phyloP scores from a whole-genome alignment of 2,113 vertebrate genomes.

The Paradoxurus hermaphroditus region DNA sequence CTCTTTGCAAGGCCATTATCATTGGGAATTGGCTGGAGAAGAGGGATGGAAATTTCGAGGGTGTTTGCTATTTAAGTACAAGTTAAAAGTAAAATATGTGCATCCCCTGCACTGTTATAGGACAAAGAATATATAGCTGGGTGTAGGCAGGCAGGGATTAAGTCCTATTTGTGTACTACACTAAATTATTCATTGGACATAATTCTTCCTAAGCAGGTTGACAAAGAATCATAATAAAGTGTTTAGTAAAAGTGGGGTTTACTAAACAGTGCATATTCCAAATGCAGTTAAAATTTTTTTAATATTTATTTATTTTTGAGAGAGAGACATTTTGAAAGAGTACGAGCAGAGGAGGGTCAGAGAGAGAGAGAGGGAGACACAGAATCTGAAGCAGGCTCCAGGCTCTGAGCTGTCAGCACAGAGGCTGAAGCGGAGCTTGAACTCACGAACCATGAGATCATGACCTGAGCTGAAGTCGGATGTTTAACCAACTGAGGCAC shows the following conservation, averaged over 20 bases:
- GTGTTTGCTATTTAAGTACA: conserved; percentile 2
- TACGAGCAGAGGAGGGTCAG: too few species aligned
- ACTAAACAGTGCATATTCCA: not conserved
- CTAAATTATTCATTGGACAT: conserved; percentile 27
- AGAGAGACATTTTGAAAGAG: too few species aligned
- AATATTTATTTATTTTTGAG: too few species aligned
- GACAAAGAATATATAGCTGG: not conserved
- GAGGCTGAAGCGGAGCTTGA: too few species aligned
- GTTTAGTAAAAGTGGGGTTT: not conserved
- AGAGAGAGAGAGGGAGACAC: too few species aligned
- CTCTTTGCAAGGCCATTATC: not conserved
- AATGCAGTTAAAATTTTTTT: too few species aligned
- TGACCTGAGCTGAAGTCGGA: too few species aligned
- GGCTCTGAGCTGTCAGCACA: too few species aligned
- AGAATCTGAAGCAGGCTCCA: too few species aligned
- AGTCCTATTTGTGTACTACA: not conserved
- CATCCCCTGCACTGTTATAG: not conserved
- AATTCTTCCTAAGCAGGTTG: conserved; percentile 30
- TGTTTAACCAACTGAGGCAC: too few species aligned
- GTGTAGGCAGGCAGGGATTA: not conserved
- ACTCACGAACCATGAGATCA: too few species aligned
- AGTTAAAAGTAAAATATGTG: conserved; percentile 15
- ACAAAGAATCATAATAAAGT: conserved; percentile 4
- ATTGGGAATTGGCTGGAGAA: not conserved
- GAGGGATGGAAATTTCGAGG: not conserved